Percentiles rank a stretch among this genome's conserved stretches.
Evolutionary conservation across 1,140 invertebrate genomes (phyloP).

Genomic region (Pomacea maculata): DNA sequence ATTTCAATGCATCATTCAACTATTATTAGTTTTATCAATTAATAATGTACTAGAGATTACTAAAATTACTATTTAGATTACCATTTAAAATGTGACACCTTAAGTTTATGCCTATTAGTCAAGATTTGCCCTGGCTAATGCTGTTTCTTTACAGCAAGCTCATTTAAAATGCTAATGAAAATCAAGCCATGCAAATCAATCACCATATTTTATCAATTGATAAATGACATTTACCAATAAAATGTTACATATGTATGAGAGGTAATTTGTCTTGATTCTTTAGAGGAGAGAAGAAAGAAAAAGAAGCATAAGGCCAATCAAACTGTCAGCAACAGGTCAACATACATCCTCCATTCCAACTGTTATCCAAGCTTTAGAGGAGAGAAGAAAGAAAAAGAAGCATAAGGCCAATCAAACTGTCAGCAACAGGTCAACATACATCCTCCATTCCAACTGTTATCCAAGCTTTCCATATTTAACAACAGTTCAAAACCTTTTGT

Average conservation of each 20-base stretch:
- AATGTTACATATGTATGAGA: background rate
- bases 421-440: background rate
- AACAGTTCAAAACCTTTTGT: no score
- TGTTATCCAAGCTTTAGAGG: no score
- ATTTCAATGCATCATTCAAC: background rate
- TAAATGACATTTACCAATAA: background rate
- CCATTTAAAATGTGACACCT: no score
- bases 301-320: background rate
- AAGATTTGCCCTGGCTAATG: no score
- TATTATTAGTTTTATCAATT: background rate
- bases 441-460: background rate
- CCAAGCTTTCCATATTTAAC: background rate
- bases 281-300: background rate
- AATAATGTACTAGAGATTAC: no score
- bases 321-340: background rate
- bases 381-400: background rate
- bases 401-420: background rate
- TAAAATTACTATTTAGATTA: no score
- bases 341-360: no score
- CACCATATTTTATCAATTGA: background rate
- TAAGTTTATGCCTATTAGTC: no score
- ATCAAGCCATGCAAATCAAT: no score
- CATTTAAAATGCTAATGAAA: no score
- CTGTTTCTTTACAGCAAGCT: no score
- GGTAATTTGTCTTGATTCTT: background rate